Base-by-base conservation (phyloP, 2,113 vertebrate genomes). In the Sminthopsis crassicaudata region DNA sequence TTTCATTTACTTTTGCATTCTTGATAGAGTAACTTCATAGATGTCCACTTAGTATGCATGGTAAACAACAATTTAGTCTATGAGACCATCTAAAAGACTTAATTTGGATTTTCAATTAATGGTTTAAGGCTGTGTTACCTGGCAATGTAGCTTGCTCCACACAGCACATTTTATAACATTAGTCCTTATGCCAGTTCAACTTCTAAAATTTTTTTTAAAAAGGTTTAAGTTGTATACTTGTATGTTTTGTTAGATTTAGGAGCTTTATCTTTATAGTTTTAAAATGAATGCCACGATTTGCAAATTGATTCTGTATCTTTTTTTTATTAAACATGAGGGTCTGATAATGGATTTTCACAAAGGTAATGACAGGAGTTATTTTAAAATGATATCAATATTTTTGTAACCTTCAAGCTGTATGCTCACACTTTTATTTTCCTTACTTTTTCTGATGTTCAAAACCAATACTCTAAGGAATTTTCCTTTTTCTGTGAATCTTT, bases 321-420 rank as follows among this genome's bases (percentile, higher is more conserved):
- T 95, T 98, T 97, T 97, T 96, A 92, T 97, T 94, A 98, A 60
- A 96, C 93, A 97, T 96, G 95, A 98, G 98, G 97, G 97, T 98
- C 95, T 97, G 96, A 98, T 96, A 96, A 98, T 51, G 89, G 95
- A 95, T 91, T 97, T 96, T 94, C 91, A n/a, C 42, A 92, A 94
- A 97, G 94, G 84, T 95, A 97, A 96, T 46, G 84, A 92, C 8
- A 95, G 94, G 95, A 95, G 76, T 91, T 97, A 92, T 94, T 97
- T 84, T 96, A 96, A 95, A 98, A 97, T 90, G 51, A 55, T 93
- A 95, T 97, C 96, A 88, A 96, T 96, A 97, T 97, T 95, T 95
- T 90, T 92, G 94, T 97, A 96, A 96, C 76, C 93, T 97, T 92
- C 92, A 97, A 89, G 27, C 1, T 96, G 93, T 90, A 19, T 91